Evolutionary conservation across 2,113 vertebrate genomes (phyloP), one percentile per base, ranked within the genome.

Genomic region (Rhinopomastus cyanomelas): DNA sequence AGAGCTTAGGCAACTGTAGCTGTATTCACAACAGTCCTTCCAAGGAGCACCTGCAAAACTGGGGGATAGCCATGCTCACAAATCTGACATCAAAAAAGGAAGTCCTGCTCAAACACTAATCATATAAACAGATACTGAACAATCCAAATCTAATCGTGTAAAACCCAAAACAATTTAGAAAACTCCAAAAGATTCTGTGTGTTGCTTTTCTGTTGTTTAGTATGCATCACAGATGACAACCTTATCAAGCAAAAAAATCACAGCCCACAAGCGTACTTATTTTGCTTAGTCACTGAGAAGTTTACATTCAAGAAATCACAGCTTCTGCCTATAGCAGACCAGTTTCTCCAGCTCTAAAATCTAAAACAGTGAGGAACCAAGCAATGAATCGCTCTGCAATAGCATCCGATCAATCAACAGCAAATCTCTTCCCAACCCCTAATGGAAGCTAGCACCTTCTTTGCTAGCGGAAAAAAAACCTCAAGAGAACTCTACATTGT

Each of bases 21-120:
- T 62, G 66, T 12, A 87, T 83, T 81, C 60, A 90, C 85, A 83
- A 55, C 44, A 49, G 42, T n/a, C 66, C 52, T 76, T 23, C 56
- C 22, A 73, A 46, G 30, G 6, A 91, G 59, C 83, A 94, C 93
- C 86, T 93, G 79, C 32, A 37, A 46, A 73, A 88, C 62, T 29
- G 34, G 37, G 32, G 8, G 83, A 25, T 76, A n/a, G 26, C 23
- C 21, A 48, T 62, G 67, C 75, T 71, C 67, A 27, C 56, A 78
- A 83, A 71, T 51, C 18, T 64, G 57, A 48, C 73, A 79, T 22
- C 20, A 55, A 61, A 66, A 75, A 46, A 75, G 17, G 49, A 87
- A 64, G 27, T 73, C 22, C 59, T 57, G 12, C 3, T 65, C 22
- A 59, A 79, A 34, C 14, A 25, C 1, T 11, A 61, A 16, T 84